Evolutionary conservation across 2,888 invertebrate species (phyloP), one percentile per base, ranked within the genome.

Genomic region (Tiphia femorata): DNA sequence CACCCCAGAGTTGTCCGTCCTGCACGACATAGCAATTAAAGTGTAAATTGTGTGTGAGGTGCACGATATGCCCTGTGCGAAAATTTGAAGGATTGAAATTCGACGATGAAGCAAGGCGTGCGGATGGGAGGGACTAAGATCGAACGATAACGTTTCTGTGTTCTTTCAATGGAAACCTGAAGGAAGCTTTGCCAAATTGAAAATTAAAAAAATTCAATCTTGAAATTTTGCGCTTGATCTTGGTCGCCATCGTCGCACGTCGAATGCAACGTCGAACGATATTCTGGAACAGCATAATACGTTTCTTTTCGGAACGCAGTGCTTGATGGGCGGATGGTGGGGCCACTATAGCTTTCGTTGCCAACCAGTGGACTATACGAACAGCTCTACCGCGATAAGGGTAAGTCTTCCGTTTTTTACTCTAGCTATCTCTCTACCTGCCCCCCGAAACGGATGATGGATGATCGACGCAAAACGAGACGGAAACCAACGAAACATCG

Each of bases 251-350:
- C n/a, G n/a, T n/a, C n/a, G n/a, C n/a, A n/a, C n/a, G n/a, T n/a
- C n/a, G n/a, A n/a, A n/a, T n/a, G n/a, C 5, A 19, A 16, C 37
- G 37, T 17, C 37, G 14, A 37, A 6, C 25, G 25, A 6, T 25
- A 25, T 25, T 25, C n/a, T 7, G 5, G 40, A 38, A 8, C 56
- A 40, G 19, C 33, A 64, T 62, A 51, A 62, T 55, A 47, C 19
- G 46, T 66, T 69, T 55, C 49, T 65, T 76, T 69, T 77, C 58
- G 49, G 50, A 78, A 85, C 84, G 84, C 87, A 93, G 93, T 90
- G 92, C 86, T 88, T 93, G 87, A 91, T 92, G 91, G 92, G 92
- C 80, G 95, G 95, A 84, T 96, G 95, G 95, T 91, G 93, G 89
- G 89, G 90, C 81, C 90, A 93, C 82, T 96, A 96, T 90, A 94